Conservation (phyloP, 2,797 vertebrate species). For the Rhinoraja longicauda region DNA sequence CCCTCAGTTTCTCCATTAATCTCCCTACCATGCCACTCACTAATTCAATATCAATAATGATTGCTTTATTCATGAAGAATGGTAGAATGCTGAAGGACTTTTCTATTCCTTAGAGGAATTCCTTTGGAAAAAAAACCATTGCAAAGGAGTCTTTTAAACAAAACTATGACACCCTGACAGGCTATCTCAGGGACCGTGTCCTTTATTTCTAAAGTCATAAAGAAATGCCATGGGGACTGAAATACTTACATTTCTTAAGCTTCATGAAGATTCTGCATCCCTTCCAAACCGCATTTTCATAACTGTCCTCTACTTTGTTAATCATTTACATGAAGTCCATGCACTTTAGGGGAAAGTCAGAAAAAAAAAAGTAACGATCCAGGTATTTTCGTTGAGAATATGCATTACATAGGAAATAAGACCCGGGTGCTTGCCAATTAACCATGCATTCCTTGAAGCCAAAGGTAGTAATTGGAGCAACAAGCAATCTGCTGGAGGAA, state of each 20-base stretch:
- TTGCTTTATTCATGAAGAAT: not conserved
- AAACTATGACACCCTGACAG: too few species aligned
- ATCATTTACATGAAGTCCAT: not conserved
- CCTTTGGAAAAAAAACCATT: not conserved
- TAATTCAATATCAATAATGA: not conserved
- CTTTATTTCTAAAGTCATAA: too few species aligned
- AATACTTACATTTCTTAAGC: not conserved
- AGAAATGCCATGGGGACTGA: not conserved
- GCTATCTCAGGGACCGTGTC: too few species aligned
- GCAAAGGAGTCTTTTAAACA: too few species aligned
- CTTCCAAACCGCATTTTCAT: too few species aligned
- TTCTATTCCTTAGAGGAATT: not conserved
- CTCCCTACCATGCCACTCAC: too few species aligned
- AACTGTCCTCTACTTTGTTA: not conserved
- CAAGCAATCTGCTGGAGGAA: too few species aligned
- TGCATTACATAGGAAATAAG: not conserved
- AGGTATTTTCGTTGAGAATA: not conserved
- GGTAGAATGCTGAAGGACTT: not conserved
- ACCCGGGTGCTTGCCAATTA: not conserved
- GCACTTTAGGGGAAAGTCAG: not conserved
- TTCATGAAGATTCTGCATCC: not conserved
- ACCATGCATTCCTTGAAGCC: not conserved
- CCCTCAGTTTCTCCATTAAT: too few species aligned
- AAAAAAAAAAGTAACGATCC: not conserved
- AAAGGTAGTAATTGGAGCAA: too few species aligned